phyloP scores from a whole-genome alignment of 1,140 invertebrate species.

The Aphelenchoides fujianensis region DNA sequence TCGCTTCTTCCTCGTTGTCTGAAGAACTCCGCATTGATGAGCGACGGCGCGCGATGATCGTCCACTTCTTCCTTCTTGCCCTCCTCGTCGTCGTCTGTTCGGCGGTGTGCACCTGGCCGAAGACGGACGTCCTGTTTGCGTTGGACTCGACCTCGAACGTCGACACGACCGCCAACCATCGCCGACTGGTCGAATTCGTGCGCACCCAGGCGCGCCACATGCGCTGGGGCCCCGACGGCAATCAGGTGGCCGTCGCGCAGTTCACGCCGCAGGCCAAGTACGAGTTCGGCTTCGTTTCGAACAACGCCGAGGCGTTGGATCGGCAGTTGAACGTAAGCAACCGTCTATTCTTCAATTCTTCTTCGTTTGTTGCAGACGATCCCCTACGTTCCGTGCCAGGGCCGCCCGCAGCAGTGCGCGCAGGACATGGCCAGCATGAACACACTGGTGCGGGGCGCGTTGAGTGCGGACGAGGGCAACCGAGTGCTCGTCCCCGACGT shows the following conservation, averaged over 20 bases:
- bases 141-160: slow-evolving; percentile 34
- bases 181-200: slow-evolving; percentile 24
- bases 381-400: slow-evolving; percentile 27
- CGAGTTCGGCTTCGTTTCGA: slow-evolving; percentile 33
- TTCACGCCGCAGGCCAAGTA: slow-evolving; percentile 41
- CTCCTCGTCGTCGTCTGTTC: not conserved
- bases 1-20: no score
- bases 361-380: slow-evolving; percentile 30
- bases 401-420: slow-evolving; percentile 4
- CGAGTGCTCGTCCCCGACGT: slow-evolving; percentile 26
- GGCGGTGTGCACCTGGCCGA: slow-evolving; percentile 27
- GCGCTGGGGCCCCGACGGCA: slow-evolving; percentile 3
- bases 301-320: slow-evolving; percentile 24
- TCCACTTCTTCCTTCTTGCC: no score
- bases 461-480: slow-evolving; percentile 26
- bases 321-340: slow-evolving; percentile 20
- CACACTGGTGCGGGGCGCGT: slow-evolving; percentile 17
- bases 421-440: slow-evolving; percentile 16
- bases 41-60: no score
- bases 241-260: slow-evolving; percentile 30
- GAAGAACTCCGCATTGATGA: no score
- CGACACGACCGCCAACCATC: slow-evolving; percentile 27
- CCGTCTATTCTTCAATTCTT: not conserved
- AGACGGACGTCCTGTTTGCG: slow-evolving; percentile 19
- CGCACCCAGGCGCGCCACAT: not conserved